These are phyloP conservation scores for Erethizon dorsatum DNA, from an alignment of 2,797 vertebrate species.

Conservation along the genomic window DNA sequence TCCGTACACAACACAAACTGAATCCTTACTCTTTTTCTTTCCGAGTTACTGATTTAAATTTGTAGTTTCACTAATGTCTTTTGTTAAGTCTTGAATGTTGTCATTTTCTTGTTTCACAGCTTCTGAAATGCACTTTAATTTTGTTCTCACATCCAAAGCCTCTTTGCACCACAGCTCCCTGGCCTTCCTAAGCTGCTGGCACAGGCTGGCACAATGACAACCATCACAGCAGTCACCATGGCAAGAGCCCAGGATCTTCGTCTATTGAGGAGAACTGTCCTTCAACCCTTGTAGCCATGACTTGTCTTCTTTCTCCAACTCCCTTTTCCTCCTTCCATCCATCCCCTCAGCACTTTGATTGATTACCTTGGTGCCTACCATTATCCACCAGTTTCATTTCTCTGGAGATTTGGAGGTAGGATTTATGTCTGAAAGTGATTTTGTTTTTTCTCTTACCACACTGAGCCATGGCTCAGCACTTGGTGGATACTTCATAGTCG, in stretches of 20 bases:
- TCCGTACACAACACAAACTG: background rate
- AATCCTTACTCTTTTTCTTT: background rate
- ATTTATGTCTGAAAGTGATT: background rate
- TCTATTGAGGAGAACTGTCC: background rate
- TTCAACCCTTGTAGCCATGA: too few species aligned
- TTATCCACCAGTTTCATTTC: background rate
- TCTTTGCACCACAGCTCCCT: background rate
- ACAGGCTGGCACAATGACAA: background rate
- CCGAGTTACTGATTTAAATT: background rate
- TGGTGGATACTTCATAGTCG: background rate
- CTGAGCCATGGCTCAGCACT: fast-evolving
- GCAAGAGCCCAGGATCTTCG: too few species aligned
- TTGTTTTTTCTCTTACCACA: background rate
- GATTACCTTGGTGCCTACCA: fast-evolving
- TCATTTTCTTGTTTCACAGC: background rate
- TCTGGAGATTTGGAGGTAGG: background rate
- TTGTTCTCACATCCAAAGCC: background rate
- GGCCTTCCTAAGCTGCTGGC: too few species aligned
- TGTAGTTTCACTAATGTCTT: background rate
- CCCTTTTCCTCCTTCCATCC: background rate
- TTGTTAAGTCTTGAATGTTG: background rate
- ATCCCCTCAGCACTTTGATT: too few species aligned
- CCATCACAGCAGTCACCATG: too few species aligned
- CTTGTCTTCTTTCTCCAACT: fast-evolving
- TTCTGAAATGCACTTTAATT: background rate